phyloP scores from a whole-genome alignment of 2,113 vertebrate species.

The Acanthochromis polyacanthus region DNA sequence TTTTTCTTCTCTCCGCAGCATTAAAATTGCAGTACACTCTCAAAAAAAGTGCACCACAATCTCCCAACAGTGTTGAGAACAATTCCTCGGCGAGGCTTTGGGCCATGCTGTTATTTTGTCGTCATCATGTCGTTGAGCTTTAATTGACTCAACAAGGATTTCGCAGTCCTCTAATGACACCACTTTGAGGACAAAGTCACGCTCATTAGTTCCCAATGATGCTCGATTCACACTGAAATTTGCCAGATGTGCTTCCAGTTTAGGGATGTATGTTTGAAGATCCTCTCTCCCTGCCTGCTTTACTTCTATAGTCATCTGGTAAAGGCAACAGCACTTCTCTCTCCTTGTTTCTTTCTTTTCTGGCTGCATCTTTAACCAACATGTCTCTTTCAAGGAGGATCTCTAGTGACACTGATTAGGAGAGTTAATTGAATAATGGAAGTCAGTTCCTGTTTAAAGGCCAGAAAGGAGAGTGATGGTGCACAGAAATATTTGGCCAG shows the following conservation, averaged over 20 bases:
- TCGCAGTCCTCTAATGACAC: constrained; percentile 69
- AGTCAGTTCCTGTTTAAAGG: constrained; percentile 6
- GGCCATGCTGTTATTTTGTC: constrained; percentile 37
- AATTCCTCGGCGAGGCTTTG: constrained; percentile 46
- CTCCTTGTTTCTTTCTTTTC: not conserved
- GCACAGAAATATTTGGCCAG: constrained; percentile 1
- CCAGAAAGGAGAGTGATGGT: not conserved
- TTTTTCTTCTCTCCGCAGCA: constrained; percentile 5
- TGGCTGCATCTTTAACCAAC: not conserved
- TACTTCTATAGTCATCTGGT: not conserved
- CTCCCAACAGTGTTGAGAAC: constrained; percentile 30
- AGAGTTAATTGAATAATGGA: constrained; percentile 26
- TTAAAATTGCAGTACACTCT: no score
- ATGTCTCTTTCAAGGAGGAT: constrained; percentile 28
- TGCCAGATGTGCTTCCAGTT: constrained; percentile 67
- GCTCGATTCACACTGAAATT: constrained; percentile 66
- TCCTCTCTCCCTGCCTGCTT: not conserved
- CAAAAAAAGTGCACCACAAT: constrained; percentile 24
- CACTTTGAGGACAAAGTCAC: constrained; percentile 72
- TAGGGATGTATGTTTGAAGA: constrained; percentile 44
- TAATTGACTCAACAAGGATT: constrained; percentile 79
- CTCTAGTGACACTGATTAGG: constrained; percentile 59
- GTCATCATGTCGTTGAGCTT: constrained; percentile 66
- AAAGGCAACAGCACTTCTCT: constrained; percentile 7
- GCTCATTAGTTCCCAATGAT: constrained; percentile 76